A percentile compares a stretch with the other conserved stretches of the same genome.
Conservation (phyloP, 2,797 vertebrate species). For the Anableps anableps region DNA sequence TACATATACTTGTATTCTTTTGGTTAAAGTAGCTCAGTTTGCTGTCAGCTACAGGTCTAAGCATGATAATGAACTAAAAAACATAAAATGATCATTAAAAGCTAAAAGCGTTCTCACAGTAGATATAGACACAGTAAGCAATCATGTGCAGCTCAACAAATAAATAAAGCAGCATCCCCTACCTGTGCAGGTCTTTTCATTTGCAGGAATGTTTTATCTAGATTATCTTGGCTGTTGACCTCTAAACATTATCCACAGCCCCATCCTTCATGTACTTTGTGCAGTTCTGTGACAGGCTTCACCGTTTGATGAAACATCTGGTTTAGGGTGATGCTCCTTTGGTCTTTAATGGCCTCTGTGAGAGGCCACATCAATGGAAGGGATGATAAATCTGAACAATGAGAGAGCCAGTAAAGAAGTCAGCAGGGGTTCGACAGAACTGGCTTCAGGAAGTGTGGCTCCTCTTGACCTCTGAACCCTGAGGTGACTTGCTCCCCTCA, state of each 20-base stretch:
- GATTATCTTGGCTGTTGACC: conserved; percentile 22
- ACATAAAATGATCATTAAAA: background rate
- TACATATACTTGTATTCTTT: background rate
- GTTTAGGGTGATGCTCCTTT: conserved; percentile 76
- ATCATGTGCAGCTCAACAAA: conserved; percentile 3
- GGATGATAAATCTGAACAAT: conserved; percentile 79
- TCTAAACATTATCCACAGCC: conserved; percentile 33
- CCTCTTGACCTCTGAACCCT: conserved; percentile 75
- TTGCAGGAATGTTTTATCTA: conserved; percentile 44
- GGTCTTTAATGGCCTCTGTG: conserved; percentile 71
- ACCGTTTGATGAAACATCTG: conserved; percentile 76
- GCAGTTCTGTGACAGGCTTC: conserved; percentile 53
- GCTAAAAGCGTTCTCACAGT: background rate
- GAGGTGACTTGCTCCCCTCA: conserved; percentile 59
- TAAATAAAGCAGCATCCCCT: conserved; percentile 33
- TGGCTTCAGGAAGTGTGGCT: conserved; percentile 79
- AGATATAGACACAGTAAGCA: background rate
- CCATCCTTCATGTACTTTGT: conserved; percentile 61
- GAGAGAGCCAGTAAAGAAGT: conserved; percentile 74
- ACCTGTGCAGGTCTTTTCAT: conserved; percentile 42
- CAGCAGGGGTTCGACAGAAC: conserved; percentile 61
- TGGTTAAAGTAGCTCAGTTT: background rate
- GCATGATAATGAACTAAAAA: background rate
- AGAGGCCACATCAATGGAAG: conserved; percentile 75
- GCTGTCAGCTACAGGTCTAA: background rate